Conservation (phyloP, 2,797 vertebrate species). For the Fratercula arctica region DNA sequence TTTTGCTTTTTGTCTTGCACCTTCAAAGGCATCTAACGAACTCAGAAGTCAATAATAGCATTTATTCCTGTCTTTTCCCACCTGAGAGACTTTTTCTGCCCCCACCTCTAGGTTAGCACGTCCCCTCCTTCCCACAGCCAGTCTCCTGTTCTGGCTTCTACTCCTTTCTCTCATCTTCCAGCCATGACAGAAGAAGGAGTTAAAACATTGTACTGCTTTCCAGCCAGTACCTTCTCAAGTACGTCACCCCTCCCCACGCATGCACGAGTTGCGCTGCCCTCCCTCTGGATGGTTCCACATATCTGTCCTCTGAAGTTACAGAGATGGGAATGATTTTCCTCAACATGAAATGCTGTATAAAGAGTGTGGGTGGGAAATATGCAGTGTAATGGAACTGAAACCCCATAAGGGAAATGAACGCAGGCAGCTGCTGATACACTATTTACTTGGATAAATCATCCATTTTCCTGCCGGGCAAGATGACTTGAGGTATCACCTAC, state of each 20-base stretch:
- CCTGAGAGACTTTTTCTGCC: background rate
- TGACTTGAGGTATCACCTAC: slow-evolving; percentile 70
- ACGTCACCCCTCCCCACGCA: background rate
- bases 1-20: background rate
- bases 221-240: background rate
- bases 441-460: slow-evolving; percentile 74
- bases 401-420: slow-evolving; percentile 55
- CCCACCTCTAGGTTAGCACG: background rate
- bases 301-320: slow-evolving; percentile 47
- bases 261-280: background rate
- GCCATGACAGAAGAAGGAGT: background rate
- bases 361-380: slow-evolving; percentile 53
- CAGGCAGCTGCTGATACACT: slow-evolving; percentile 61
- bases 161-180: background rate
- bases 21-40: background rate
- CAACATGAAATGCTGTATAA: slow-evolving; percentile 54
- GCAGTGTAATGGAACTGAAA: slow-evolving; percentile 64
- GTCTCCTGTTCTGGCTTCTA: background rate
- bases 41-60: background rate
- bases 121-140: background rate
- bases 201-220: background rate
- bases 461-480: slow-evolving; percentile 60
- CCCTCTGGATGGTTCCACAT: slow-evolving; percentile 31
- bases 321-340: slow-evolving; percentile 53
- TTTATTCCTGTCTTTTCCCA: background rate